A percentile compares a stretch with the other conserved stretches of the same genome.
These are phyloP conservation scores for Phoenicopterus ruber DNA, from an alignment of 2,113 vertebrate species.

Conservation along the genomic window DNA sequence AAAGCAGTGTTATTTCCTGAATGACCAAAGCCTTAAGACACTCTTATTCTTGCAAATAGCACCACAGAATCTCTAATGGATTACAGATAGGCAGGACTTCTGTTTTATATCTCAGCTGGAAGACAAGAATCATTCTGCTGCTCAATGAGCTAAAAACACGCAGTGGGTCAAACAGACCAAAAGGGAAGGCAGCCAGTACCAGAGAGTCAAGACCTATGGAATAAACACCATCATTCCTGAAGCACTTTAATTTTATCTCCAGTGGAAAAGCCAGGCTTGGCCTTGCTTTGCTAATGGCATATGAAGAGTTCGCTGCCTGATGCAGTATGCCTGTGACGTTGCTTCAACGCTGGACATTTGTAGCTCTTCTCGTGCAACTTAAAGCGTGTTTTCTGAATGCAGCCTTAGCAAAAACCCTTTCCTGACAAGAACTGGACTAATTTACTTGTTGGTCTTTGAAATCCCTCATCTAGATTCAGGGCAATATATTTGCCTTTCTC, in stretches of 20 bases:
- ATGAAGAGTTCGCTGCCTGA: not conserved
- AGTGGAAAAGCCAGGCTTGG: not conserved
- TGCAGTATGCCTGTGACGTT: not conserved
- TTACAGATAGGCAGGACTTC: not conserved
- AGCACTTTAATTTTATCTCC: not conserved
- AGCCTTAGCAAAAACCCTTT: not conserved
- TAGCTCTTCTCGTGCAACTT: not conserved
- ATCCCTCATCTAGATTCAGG: not conserved
- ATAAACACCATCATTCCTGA: not conserved
- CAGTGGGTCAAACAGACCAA: not conserved
- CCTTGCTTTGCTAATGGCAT: not conserved
- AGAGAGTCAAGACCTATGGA: not conserved
- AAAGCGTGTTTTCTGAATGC: not conserved
- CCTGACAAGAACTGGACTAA: not conserved
- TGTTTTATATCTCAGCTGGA: conserved; percentile 1
- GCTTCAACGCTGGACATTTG: not conserved
- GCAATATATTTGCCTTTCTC: not conserved
- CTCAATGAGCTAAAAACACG: not conserved
- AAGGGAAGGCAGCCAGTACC: not conserved
- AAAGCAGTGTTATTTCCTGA: not conserved
- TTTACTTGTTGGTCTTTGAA: not conserved
- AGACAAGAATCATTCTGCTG: conserved; percentile 1
- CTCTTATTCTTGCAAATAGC: not conserved
- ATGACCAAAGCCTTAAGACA: not conserved
- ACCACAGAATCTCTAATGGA: not conserved